A percentile compares a stretch with the other conserved stretches of the same genome.
phyloP scores from a whole-genome alignment of 1,140 invertebrate genomes.

The Heterodera schachtii region DNA sequence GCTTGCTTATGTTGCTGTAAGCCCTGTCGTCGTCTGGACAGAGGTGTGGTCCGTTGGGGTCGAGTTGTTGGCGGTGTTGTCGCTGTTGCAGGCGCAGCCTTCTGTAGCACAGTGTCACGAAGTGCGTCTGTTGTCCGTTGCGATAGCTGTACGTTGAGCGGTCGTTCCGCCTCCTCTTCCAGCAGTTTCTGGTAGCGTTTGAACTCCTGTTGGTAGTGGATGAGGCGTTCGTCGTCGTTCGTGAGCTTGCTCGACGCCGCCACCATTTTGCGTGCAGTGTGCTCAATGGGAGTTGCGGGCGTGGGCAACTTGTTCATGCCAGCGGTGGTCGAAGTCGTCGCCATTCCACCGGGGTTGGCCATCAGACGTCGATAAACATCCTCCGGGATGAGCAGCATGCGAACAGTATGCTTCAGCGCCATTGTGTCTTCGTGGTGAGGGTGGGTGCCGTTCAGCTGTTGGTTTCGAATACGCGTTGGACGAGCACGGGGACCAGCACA shows the following conservation, averaged over 20 bases:
- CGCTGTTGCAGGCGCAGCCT: not conserved
- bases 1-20: too few relatives aligned
- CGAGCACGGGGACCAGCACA: not conserved
- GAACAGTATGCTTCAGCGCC: constrained; percentile 13
- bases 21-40: too few relatives aligned
- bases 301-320: not conserved
- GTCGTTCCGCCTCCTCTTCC: not conserved
- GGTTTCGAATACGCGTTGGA: not conserved
- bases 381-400: constrained; percentile 31
- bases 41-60: too few relatives aligned
- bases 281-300: not conserved
- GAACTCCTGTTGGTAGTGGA: not conserved
- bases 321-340: not conserved
- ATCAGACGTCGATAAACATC: constrained; percentile 29
- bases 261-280: not conserved
- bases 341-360: too few relatives aligned
- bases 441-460: not conserved
- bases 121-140: not conserved
- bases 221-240: not conserved
- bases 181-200: not conserved
- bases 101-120: not conserved
- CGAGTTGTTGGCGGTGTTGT: too few relatives aligned
- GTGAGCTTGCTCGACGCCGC: not conserved
- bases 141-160: not conserved
- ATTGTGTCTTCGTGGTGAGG: not conserved